phyloP scores from a whole-genome alignment of 2,113 vertebrate genomes.

The Arothron firmamentum region DNA sequence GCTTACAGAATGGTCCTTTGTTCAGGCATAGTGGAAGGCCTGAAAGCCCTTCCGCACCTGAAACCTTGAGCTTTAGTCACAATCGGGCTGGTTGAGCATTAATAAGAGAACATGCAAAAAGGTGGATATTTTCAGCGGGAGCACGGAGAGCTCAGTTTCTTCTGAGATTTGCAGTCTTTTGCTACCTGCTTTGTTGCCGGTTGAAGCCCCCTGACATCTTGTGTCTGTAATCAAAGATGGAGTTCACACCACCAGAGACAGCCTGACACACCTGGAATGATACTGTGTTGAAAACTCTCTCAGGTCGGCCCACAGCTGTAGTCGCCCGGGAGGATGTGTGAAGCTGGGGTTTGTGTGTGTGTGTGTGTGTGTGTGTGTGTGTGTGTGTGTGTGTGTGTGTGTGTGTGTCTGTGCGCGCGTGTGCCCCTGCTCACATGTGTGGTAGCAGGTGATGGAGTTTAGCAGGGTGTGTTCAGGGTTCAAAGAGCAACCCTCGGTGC shows the following conservation, averaged over 20 bases:
- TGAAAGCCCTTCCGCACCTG: slow-evolving; percentile 3
- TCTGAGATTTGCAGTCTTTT: slow-evolving; percentile 3
- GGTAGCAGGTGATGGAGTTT: slow-evolving; percentile 70
- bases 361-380: slow-evolving; percentile 29
- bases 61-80: not conserved
- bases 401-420: slow-evolving; percentile 8
- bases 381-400: slow-evolving; percentile 43
- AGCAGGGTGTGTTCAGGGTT: slow-evolving; percentile 68
- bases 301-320: slow-evolving; percentile 52
- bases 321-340: slow-evolving; percentile 64
- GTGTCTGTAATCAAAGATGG: slow-evolving; percentile 39
- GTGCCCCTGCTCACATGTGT: slow-evolving; percentile 39
- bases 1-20: slow-evolving; percentile 30
- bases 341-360: slow-evolving; percentile 31
- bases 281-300: slow-evolving; percentile 65
- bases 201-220: slow-evolving; percentile 24
- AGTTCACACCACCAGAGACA: slow-evolving; percentile 21
- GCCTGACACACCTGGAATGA: slow-evolving; percentile 45
- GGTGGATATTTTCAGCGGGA: not conserved
- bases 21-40: slow-evolving; percentile 15
- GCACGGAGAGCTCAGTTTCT: slow-evolving; percentile 2
- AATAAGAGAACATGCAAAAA: too few relatives aligned
- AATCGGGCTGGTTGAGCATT: too few relatives aligned
- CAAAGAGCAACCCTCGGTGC: slow-evolving; percentile 66
- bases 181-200: slow-evolving; percentile 22